Conservation (phyloP, 2,888 invertebrate species). For the Autographa gamma region DNA sequence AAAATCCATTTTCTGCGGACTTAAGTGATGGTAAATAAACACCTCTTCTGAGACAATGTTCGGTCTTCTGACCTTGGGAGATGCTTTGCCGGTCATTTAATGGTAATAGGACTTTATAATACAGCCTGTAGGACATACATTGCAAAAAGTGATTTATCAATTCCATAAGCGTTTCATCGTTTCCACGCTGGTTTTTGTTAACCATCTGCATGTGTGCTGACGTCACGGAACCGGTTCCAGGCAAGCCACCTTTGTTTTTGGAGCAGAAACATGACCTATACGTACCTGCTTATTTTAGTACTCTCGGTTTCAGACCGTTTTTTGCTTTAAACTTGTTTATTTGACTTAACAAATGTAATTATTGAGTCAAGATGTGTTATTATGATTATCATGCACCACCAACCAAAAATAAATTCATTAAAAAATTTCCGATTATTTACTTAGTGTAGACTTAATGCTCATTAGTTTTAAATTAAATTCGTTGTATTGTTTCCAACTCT, state of each 20-base stretch:
- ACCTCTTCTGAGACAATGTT: no score
- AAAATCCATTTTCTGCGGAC: no score
- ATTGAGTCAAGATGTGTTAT: background rate
- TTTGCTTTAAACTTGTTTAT: background rate
- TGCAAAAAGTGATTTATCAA: conserved; percentile 3
- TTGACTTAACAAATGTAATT: background rate
- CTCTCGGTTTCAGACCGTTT: background rate
- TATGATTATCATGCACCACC: background rate
- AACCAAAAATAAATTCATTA: background rate
- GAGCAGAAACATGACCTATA: conserved; percentile 20
- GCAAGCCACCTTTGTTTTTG: conserved; percentile 27
- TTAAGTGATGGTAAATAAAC: no score
- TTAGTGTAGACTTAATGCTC: background rate
- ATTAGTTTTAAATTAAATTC: background rate
- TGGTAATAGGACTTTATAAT: no score
- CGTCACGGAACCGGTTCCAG: conserved; percentile 29
- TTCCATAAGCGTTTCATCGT: background rate
- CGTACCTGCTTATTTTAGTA: conserved; percentile 12
- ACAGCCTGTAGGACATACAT: no score
- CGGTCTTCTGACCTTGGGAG: no score
- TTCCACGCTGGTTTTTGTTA: background rate
- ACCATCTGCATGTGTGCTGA: background rate
- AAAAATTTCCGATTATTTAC: background rate
- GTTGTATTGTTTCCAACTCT: no score
- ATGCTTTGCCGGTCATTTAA: no score